Evolutionary conservation across 2,113 vertebrate species (phyloP).

Genomic region (Marmota flaviventris): DNA sequence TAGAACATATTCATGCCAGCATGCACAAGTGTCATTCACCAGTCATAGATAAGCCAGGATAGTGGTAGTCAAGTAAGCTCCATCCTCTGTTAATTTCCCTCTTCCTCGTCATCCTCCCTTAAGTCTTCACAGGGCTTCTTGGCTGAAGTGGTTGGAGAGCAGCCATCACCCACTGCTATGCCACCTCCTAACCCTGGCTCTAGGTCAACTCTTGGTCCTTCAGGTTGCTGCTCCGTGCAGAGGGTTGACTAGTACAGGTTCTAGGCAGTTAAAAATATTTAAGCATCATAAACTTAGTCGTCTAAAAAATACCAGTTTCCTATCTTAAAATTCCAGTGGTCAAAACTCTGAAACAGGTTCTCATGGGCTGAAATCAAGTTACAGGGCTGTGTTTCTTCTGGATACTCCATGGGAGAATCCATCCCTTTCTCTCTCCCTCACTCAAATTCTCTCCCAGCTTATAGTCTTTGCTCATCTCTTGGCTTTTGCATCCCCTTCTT

Average conservation of each 20-base stretch:
- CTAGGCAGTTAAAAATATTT: background rate
- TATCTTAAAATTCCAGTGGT: background rate
- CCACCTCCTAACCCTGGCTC: background rate
- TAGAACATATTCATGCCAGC: background rate
- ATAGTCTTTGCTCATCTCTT: background rate
- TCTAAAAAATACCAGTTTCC: background rate
- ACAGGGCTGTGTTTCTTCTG: background rate
- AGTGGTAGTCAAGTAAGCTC: background rate
- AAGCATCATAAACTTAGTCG: background rate
- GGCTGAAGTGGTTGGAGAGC: background rate
- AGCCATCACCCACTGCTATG: background rate
- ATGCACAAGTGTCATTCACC: background rate
- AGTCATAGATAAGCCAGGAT: too few relatives aligned
- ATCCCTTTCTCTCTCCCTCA: background rate
- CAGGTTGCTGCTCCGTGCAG: background rate
- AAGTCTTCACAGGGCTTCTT: background rate
- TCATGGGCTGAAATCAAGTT: background rate
- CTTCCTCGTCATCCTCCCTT: background rate
- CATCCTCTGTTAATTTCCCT: background rate
- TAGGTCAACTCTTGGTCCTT: background rate
- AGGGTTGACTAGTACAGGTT: background rate
- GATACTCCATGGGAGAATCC: background rate
- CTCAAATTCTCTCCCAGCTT: background rate
- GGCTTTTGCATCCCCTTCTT: background rate
- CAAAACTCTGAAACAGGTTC: background rate